phyloP scores from a whole-genome alignment of 2,888 invertebrate genomes.

The Hoplodrina blanda region DNA sequence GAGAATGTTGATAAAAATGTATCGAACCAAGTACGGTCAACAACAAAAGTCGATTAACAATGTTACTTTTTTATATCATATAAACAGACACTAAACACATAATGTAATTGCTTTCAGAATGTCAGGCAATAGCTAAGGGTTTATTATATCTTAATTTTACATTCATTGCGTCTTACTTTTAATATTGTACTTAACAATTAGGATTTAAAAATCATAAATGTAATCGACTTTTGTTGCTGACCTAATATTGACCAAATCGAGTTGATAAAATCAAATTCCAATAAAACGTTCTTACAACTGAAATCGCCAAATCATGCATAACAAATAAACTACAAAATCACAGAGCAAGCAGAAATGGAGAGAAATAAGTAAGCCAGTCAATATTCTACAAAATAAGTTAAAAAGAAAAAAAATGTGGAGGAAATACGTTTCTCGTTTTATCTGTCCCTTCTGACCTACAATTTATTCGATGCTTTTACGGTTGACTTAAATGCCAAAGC shows the following conservation, averaged over 20 bases:
- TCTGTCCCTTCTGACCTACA: constrained; percentile 90
- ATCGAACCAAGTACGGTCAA: neutral
- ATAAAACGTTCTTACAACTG: constrained; percentile 3
- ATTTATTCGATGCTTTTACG: constrained; percentile 89
- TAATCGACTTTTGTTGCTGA: no score
- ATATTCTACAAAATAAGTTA: constrained; percentile 83
- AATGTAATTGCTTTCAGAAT: no score
- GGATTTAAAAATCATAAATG: no score
- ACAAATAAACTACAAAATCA: constrained; percentile 54
- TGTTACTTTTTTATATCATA: no score
- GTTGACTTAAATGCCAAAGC: constrained; percentile 89
- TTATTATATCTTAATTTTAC: no score
- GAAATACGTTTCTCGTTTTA: constrained; percentile 84
- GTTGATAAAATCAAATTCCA: neutral
- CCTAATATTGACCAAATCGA: neutral
- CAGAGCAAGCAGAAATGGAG: constrained; percentile 59
- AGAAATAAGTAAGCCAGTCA: constrained; percentile 75
- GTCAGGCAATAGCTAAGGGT: no score
- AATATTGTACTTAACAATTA: no score
- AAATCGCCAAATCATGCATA: constrained; percentile 48
- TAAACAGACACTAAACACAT: no score
- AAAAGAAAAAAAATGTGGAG: constrained; percentile 80
- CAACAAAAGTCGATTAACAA: no score
- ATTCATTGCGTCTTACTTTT: no score
- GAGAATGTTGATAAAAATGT: neutral